Percentiles rank a stretch among this genome's conserved stretches.
Evolutionary conservation across 2,113 vertebrate genomes (phyloP).

Genomic region (Boleophthalmus pectinirostris): DNA sequence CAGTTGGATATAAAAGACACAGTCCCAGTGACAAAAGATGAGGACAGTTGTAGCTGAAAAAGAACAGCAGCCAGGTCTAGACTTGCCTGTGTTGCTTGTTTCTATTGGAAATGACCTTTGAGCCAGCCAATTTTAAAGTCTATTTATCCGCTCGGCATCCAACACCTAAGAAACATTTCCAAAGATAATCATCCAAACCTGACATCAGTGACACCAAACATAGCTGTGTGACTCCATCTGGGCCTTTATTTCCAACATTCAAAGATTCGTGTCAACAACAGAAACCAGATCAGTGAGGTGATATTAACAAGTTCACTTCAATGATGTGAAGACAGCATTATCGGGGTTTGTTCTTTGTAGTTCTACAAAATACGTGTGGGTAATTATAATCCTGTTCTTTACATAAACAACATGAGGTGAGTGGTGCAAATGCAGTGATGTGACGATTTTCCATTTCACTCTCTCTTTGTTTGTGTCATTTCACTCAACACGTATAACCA

Average conservation of each 20-base stretch:
- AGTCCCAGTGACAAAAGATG: constrained; percentile 17
- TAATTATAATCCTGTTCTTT: constrained; percentile 21
- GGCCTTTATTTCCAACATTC: constrained; percentile 23
- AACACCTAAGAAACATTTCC: constrained; percentile 9
- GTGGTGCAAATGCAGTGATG: constrained; percentile 24
- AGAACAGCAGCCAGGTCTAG: constrained; percentile 30
- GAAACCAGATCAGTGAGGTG: constrained; percentile 31
- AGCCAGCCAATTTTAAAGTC: constrained; percentile 23
- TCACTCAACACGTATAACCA: constrained; percentile 47
- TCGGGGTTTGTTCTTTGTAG: constrained; percentile 14
- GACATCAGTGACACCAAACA: constrained; percentile 11
- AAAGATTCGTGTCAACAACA: constrained; percentile 30
- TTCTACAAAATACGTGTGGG: constrained; percentile 10
- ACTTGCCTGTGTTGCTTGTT: constrained; percentile 27
- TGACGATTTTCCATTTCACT: constrained; percentile 31
- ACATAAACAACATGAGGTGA: constrained; percentile 14
- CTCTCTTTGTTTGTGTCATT: constrained; percentile 57
- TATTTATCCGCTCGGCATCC: constrained; percentile 6
- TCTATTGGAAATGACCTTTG: constrained; percentile 13
- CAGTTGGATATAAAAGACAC: constrained; percentile 29
- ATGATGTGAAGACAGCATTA: constrained; percentile 17
- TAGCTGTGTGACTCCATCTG: constrained; percentile 16
- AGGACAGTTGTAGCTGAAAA: constrained; percentile 35
- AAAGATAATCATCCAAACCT: constrained; percentile 24
- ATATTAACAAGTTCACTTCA: constrained; percentile 7